Evolutionary conservation across 2,888 invertebrate species (phyloP), one percentile per base, ranked within the genome.

Genomic region (Campoplex nolae): DNA sequence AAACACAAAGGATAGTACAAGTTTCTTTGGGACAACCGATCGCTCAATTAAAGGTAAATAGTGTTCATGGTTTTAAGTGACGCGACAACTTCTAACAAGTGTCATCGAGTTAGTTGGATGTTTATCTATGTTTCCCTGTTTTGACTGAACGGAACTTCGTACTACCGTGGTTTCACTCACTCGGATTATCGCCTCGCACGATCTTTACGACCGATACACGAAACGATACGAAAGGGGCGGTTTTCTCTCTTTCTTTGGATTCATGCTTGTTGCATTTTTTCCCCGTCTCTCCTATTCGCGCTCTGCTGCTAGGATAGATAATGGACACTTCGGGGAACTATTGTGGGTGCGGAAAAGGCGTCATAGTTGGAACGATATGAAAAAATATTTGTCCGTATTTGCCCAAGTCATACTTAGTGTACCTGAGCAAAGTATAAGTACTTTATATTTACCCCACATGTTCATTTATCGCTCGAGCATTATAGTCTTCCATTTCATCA

Each of bases 191-290:
- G 65, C 38, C 48, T 58, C 54, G 51, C 74, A 58, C 56, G 85
- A 87, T 84, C 78, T 82, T 87, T 83, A 56, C 76, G 78, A 79
- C 75, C 71, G 85, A 83, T 87, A 70, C 74, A 38, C 13, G 42
- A 67, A 28, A 85, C 38, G 82, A 85, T 74, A 83, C 45, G 56
- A 45, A 56, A 32, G 35, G 35, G 56, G 70, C 3, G 48, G 16
- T 48, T 32, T 38, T 56, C 32, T 48, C 42, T 73, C n/a, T 62
- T 73, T 23, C 13, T 16, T 28, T 16, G 18, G 62, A 28, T 48
- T n/a, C 65, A 48, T 65, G 76, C 23, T 70, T n/a, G 13, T 32
- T 86, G 65, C 65, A 67, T 48, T 79, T 45, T 62, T 71, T 58
- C 35, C 38, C 75, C 23, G 58, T 23, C 45, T 73, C 58, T 81